Base-by-base conservation (phyloP, 2,888 invertebrate genomes). In the Tipula confusa region DNA sequence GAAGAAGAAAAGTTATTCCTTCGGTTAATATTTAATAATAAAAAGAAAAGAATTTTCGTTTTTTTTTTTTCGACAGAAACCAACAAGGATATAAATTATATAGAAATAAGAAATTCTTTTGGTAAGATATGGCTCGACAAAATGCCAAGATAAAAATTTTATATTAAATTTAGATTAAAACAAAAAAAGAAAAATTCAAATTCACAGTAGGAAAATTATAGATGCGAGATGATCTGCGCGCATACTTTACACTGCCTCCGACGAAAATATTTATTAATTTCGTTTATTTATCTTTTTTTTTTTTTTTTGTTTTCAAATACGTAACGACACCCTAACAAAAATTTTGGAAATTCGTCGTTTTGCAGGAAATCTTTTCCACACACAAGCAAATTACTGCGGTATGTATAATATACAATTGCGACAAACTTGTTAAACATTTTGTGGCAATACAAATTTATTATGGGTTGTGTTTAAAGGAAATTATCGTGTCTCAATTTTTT, bases 81-180 rank as follows among this genome's bases (percentile, higher is more conserved):
- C 64, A 64, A 64, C 64, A 64, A 64, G 64, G 64, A 64, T 64
- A 64, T 64, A 64, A 64, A 64, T 64, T 64, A 64, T 24, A 64
- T 9, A n/a, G n/a, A 18, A 64, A 64, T 24, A 64, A 64, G 24
- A 64, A 18, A 64, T 64, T 64, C 64, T 24, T 64, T 9, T 64
- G 64, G 64, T 64, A 24, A 24, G 24, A 64, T 43, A 64, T 64
- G 24, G 24, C 64, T 64, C 64, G 11, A 64, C 64, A 64, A 64
- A 64, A 64, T 6, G 0, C 0, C 64, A 18, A 64, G 24, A 24
- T 24, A 24, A 9, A 18, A 64, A 9, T 64, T 64, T 64, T 64
- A 64, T 64, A 64, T 64, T 64, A 64, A 64, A 64, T 64, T 64
- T 24, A 64, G 24, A 64, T 64, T 64, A 24, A 64, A 24, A n/a